A percentile compares a stretch with the other conserved stretches of the same genome.
phyloP scores from a whole-genome alignment of 1,140 invertebrate genomes.

The Halotydeus destructor region DNA sequence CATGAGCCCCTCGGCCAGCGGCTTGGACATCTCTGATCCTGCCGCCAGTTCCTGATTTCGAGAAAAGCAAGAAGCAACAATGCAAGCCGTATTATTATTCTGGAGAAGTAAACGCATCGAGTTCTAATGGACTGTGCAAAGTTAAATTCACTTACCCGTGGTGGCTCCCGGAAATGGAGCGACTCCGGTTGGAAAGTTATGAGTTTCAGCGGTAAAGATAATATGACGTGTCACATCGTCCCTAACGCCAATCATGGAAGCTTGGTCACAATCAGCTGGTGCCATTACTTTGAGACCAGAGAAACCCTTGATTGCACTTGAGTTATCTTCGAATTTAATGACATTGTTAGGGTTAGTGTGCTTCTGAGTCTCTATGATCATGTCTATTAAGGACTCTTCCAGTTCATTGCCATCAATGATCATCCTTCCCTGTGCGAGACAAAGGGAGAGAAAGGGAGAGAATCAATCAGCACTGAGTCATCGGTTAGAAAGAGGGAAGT shows the following conservation, averaged over 20 bases:
- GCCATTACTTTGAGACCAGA: constrained; percentile 36
- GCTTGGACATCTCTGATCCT: constrained; percentile 82
- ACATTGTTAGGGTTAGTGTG: constrained; percentile 67
- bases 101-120: neutral
- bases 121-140: neutral
- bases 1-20: constrained; percentile 69
- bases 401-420: constrained; percentile 56
- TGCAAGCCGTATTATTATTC: neutral
- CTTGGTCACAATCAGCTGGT: constrained; percentile 32
- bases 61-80: neutral
- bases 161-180: constrained; percentile 65
- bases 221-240: constrained; percentile 40
- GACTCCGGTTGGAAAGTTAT: constrained; percentile 89
- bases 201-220: constrained; percentile 96
- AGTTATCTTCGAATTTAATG: constrained; percentile 91
- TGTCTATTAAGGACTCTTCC: constrained; percentile 61
- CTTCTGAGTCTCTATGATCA: constrained; percentile 75
- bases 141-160: constrained; percentile 7
- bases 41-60: constrained; percentile 69
- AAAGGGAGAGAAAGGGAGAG: too few species aligned
- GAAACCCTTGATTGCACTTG: constrained; percentile 71
- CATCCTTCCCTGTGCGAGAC: constrained; percentile 57
- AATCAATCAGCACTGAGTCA: too few species aligned
- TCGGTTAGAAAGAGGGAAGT: constrained; percentile 14
- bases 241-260: constrained; percentile 21